phyloP scores from a whole-genome alignment of 1,140 invertebrate genomes.

The Whitmania pigra region DNA sequence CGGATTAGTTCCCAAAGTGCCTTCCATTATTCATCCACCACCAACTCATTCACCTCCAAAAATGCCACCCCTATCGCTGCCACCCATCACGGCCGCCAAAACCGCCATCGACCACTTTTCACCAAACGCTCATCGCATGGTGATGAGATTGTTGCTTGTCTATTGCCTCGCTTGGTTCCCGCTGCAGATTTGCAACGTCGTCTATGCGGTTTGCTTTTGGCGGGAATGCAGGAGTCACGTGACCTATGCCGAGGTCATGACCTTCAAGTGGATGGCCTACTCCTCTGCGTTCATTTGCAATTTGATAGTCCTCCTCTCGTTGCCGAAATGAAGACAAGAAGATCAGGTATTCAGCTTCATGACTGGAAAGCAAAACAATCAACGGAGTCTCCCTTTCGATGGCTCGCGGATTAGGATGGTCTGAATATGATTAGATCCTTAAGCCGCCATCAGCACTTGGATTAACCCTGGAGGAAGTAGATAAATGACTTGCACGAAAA shows the following conservation, averaged over 20 bases:
- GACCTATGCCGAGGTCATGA: slow-evolving; percentile 14
- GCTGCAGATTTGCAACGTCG: slow-evolving; percentile 15
- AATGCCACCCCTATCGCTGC: not conserved
- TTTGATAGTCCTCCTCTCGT: not conserved
- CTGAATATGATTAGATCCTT: too few species aligned
- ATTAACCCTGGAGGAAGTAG: too few species aligned
- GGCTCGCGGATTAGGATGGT: too few species aligned
- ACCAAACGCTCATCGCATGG: not conserved
- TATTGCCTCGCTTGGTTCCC: slow-evolving; percentile 19
- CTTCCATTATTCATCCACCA: too few species aligned
- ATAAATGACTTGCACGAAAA: too few species aligned
- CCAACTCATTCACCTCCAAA: not conserved
- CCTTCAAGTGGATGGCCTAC: slow-evolving; percentile 24
- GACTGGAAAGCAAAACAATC: too few species aligned
- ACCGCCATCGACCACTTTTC: not conserved
- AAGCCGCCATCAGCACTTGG: too few species aligned
- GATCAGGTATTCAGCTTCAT: too few species aligned
- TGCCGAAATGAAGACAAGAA: too few species aligned
- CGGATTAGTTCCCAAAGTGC: too few species aligned
- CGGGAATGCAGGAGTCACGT: slow-evolving; percentile 3
- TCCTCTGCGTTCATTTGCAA: slow-evolving; percentile 5
- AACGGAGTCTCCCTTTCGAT: too few species aligned
- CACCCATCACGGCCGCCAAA: not conserved
- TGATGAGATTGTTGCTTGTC: slow-evolving; percentile 31
- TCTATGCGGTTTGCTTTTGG: slow-evolving; percentile 17